Conservation (phyloP, 2,888 invertebrate species). For the Diplazon laetatorius region DNA sequence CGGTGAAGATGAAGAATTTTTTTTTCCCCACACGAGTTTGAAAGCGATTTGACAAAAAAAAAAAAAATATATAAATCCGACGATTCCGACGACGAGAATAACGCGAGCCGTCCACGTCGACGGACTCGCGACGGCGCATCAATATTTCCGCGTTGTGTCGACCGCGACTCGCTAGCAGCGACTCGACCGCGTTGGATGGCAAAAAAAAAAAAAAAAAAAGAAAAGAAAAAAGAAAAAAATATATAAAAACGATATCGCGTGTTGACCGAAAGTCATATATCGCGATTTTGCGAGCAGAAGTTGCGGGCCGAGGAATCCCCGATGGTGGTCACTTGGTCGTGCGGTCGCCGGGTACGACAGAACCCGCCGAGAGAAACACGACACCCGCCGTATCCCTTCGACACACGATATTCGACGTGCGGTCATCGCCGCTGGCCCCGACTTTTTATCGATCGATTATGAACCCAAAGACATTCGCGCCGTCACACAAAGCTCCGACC, state of each 20-base stretch:
- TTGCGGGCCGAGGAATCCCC: constrained; percentile 20
- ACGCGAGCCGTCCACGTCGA: neutral
- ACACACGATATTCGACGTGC: constrained; percentile 67
- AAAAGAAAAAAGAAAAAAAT: neutral
- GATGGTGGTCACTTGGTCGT: constrained; percentile 44
- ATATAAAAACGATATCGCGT: constrained; percentile 31
- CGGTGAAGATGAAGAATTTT: neutral
- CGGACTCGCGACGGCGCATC: constrained; percentile 28
- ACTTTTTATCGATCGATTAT: constrained; percentile 74
- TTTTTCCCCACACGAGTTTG: too few species aligned
- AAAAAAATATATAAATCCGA: neutral
- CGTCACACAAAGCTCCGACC: neutral
- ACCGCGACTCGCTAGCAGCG: too few species aligned
- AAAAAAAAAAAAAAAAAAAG: neutral
- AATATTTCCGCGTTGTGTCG: constrained; percentile 17
- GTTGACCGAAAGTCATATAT: constrained; percentile 10
- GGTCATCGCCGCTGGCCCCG: constrained; percentile 31
- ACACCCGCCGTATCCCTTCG: constrained; percentile 63
- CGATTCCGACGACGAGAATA: neutral
- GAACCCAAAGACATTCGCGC: constrained; percentile 56
- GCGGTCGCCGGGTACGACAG: constrained; percentile 24
- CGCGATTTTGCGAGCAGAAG: constrained; percentile 35
- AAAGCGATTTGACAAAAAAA: too few species aligned
- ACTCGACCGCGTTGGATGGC: constrained; percentile 33
- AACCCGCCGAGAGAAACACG: constrained; percentile 60